phyloP scores from a whole-genome alignment of 2,888 invertebrate genomes.

The Meghimatium bilineatum region DNA sequence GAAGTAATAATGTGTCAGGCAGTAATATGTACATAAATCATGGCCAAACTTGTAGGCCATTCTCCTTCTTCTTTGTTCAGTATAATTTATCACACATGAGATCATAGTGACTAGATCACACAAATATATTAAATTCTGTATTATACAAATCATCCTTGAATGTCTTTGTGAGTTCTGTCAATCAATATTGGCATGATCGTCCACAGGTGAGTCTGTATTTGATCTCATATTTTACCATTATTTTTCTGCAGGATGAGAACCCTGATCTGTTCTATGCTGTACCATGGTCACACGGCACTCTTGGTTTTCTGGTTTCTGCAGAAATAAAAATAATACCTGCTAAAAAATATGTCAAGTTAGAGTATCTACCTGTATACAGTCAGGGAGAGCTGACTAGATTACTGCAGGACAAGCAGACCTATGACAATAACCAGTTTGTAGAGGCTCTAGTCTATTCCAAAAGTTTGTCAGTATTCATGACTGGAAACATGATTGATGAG shows the following conservation, averaged over 20 bases:
- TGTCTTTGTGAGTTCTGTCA: too few species aligned
- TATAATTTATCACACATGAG: too few species aligned
- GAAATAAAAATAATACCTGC: slow-evolving; percentile 86
- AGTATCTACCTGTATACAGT: slow-evolving; percentile 82
- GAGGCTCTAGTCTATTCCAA: slow-evolving; percentile 84
- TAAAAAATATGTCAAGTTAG: slow-evolving; percentile 81
- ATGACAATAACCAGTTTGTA: slow-evolving; percentile 83
- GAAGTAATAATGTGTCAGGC: too few species aligned
- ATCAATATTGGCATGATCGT: background rate
- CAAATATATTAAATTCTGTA: too few species aligned
- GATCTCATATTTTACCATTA: background rate
- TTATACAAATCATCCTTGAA: too few species aligned
- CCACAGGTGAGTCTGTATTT: too few species aligned
- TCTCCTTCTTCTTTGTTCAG: too few species aligned
- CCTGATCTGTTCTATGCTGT: slow-evolving; percentile 86
- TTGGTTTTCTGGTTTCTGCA: slow-evolving; percentile 86
- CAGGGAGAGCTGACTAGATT: slow-evolving; percentile 76
- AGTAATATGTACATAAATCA: too few species aligned
- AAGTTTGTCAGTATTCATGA: slow-evolving; percentile 86
- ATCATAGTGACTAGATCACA: too few species aligned
- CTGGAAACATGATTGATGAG: slow-evolving; percentile 83
- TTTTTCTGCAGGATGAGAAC: slow-evolving; percentile 81
- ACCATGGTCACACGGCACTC: slow-evolving; percentile 91
- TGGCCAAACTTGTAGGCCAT: too few species aligned
- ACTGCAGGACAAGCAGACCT: slow-evolving; percentile 79